Base-by-base conservation (phyloP, 1,140 invertebrate species). In the Dendroctonus valens region DNA sequence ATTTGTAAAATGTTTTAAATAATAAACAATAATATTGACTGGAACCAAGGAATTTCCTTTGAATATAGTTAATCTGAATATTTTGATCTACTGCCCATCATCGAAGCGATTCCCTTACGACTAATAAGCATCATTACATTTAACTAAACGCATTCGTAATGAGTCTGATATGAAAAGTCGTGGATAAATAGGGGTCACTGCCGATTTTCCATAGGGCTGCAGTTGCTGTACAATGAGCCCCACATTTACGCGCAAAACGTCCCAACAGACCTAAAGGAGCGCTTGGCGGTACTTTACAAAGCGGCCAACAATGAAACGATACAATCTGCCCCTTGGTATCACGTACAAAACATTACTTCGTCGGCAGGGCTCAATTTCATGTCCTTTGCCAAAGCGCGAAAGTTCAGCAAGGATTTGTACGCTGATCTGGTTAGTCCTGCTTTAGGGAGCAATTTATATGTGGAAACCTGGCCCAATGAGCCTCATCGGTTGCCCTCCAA, bases 381-480 rank as follows among this genome's bases (percentile, higher is more conserved):
- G 1, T 88, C 88, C 6, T 95, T 93, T 79, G 92, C 92, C 0
- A 95, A 96, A 79, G 86, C 83, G 63, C 81, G 81, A 1, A 83
- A 87, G 67, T 93, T 89, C 80, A 81, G 85, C n/a, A 85, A 87
- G 84, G 94, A 97, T 77, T 78, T 98, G 5, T 98, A 97, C 74
- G 84, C 85, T 59, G 88, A 90, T 50, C 83, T 91, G 70, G 87
- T 97, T 11, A 92, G 91, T 0, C 87, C 89, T 7, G 76, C 81
- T 37, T 77, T 96, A 8, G 80, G 88, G 62, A 82, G 84, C 0
- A 83, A 88, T 75, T 80, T 97, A 4, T 83, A 87, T 2, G 88
- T 91, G 5, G 92, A 97, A 81, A 91, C 92, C 0, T 98, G 95
- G 95, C 83, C 88, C 6, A 92, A 95, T 79, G 92, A 93, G 38